phyloP scores from a whole-genome alignment of 2,888 invertebrate species.

The Ectropis crepuscularia region DNA sequence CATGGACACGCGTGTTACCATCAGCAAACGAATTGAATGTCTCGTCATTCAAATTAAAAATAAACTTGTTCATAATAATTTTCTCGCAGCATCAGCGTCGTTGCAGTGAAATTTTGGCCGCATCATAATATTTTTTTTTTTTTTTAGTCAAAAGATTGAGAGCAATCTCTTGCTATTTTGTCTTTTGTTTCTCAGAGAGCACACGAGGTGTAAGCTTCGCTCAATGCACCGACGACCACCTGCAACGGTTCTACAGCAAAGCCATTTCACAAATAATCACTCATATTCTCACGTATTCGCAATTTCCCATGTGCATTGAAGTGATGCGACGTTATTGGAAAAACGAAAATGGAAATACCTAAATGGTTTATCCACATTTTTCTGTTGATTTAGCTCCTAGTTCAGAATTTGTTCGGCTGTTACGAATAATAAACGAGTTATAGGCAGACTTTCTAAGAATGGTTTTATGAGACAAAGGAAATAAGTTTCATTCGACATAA shows the following conservation, averaged over 20 bases:
- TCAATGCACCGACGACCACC: constrained; percentile 30
- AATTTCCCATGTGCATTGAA: constrained; percentile 61
- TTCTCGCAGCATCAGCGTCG: no score
- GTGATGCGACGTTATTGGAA: constrained; percentile 54
- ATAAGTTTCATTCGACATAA: constrained; percentile 13
- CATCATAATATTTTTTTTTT: no score
- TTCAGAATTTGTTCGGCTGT: constrained; percentile 45
- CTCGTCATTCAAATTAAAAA: no score
- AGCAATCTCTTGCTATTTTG: constrained; percentile 56
- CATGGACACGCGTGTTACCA: no score
- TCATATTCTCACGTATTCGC: constrained; percentile 60
- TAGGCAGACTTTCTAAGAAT: constrained; percentile 46
- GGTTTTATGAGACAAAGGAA: constrained; percentile 50
- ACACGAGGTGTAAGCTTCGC: constrained; percentile 52
- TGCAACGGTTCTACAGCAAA: constrained; percentile 50
- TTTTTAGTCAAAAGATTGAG: no score
- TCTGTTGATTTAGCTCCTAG: constrained; percentile 23
- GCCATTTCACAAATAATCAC: constrained; percentile 61
- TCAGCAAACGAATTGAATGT: no score
- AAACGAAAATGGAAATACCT: constrained; percentile 43
- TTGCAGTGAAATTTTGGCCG: no score
- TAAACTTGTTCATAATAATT: no score
- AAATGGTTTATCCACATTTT: constrained; percentile 24
- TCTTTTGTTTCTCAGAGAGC: constrained; percentile 61
- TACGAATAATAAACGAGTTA: constrained; percentile 50